A percentile compares a stretch with the other conserved stretches of the same genome.
These are phyloP conservation scores for Hippocampus zosterae DNA, from an alignment of 2,113 vertebrate genomes.

Conservation along the genomic window DNA sequence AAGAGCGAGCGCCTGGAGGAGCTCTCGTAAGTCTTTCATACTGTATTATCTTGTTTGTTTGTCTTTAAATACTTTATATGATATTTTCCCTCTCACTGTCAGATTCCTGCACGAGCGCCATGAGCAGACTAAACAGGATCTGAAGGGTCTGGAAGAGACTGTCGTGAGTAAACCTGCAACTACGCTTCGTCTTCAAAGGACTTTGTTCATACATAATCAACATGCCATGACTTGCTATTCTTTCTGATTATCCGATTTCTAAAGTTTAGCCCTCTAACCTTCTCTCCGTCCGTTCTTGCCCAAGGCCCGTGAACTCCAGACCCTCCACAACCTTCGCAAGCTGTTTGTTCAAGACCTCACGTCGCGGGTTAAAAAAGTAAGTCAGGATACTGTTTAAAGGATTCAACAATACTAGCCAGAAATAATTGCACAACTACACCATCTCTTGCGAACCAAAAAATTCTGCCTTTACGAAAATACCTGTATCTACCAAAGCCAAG, in stretches of 20 bases:
- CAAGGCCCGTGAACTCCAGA: constrained; percentile 90
- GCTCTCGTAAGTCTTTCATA: constrained; percentile 78
- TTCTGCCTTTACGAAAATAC: no score
- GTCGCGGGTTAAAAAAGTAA: constrained; percentile 91
- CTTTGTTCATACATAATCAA: not conserved
- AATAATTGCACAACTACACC: not conserved
- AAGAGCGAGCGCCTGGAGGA: constrained; percentile 84
- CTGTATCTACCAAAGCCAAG: no score
- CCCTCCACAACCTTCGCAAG: constrained; percentile 95
- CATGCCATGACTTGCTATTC: not conserved
- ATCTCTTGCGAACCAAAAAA: no score
- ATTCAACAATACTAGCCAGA: not conserved
- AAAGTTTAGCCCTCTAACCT: constrained; percentile 6
- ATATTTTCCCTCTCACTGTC: constrained; percentile 23
- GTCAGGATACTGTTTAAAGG: not conserved
- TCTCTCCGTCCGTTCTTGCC: constrained; percentile 19
- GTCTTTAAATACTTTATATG: no score
- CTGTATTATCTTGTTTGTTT: not conserved
- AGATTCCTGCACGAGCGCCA: constrained; percentile 90
- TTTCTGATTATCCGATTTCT: not conserved
- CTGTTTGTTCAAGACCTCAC: constrained; percentile 95
- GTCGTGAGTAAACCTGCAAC: constrained; percentile 76
- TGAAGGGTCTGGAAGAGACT: constrained; percentile 90
- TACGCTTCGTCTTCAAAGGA: not conserved
- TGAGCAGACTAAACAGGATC: constrained; percentile 89